Evolutionary conservation across 2,113 vertebrate species (phyloP).

Genomic region (Acanthisitta chloris): DNA sequence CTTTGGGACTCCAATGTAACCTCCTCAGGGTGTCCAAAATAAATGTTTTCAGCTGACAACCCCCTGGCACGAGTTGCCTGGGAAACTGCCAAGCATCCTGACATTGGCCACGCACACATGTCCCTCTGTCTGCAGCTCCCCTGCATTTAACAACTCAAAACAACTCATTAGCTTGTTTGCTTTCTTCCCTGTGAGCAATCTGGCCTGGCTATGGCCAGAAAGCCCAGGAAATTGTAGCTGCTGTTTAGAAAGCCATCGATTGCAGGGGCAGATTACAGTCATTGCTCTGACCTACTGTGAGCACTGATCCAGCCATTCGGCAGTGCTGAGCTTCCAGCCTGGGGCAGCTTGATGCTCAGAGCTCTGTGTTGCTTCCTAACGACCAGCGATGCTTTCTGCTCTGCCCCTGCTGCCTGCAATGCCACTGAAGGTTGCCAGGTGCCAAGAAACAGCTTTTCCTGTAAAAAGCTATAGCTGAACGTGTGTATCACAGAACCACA

Average conservation of each 20-base stretch:
- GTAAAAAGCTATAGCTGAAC: not conserved
- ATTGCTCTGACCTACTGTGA: not conserved
- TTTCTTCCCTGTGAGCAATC: not conserved
- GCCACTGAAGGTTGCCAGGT: not conserved
- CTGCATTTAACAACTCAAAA: slow-evolving; percentile 36
- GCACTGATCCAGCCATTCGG: not conserved
- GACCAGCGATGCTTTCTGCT: not conserved
- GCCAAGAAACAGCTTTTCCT: not conserved
- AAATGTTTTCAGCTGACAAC: not conserved
- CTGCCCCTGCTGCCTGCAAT: not conserved
- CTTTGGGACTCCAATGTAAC: not conserved
- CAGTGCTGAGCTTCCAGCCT: not conserved
- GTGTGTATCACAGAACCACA: too few species aligned
- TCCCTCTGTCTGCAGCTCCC: slow-evolving; percentile 14
- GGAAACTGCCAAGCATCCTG: slow-evolving; percentile 32
- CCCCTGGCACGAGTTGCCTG: slow-evolving; percentile 22
- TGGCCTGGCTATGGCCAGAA: not conserved
- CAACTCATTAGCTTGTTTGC: slow-evolving; percentile 40
- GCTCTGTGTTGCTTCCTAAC: not conserved
- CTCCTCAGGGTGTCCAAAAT: slow-evolving; percentile 19
- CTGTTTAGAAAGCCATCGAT: not conserved
- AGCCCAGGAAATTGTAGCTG: not conserved
- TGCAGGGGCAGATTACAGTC: not conserved
- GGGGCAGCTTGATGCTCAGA: not conserved
- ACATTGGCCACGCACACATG: not conserved